A percentile compares a stretch with the other conserved stretches of the same genome.
phyloP scores from a whole-genome alignment of 1,140 invertebrate species.

The Drosophila sulfurigaster region DNA sequence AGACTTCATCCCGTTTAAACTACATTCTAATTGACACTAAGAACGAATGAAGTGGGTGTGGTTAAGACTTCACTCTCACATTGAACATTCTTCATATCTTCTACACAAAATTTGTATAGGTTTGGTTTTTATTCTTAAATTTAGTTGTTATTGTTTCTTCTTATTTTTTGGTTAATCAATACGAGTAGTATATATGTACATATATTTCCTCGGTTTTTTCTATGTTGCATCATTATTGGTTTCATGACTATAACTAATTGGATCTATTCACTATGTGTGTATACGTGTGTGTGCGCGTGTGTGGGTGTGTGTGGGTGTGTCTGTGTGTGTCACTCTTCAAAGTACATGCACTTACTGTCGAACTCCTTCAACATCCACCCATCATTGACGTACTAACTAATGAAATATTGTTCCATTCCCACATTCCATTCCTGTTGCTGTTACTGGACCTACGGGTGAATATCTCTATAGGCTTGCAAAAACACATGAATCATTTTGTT shows the following conservation, averaged over 20 bases:
- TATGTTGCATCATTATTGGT: slow-evolving; percentile 28
- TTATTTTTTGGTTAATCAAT: slow-evolving; percentile 10
- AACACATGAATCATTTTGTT: slow-evolving; percentile 4
- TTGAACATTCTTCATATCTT: slow-evolving; percentile 1
- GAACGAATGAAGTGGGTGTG: slow-evolving; percentile 43
- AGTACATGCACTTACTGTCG: too few relatives aligned
- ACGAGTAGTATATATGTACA: slow-evolving; percentile 17
- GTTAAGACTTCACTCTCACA: slow-evolving; percentile 21
- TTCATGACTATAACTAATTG: slow-evolving; percentile 30
- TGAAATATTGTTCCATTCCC: slow-evolving; percentile 47
- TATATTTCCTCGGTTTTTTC: slow-evolving; percentile 30
- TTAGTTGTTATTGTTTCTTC: background rate
- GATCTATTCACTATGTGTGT: slow-evolving; percentile 35
- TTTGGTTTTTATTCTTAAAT: background rate
- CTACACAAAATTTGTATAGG: slow-evolving; percentile 13
- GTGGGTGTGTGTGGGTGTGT: slow-evolving; percentile 1
- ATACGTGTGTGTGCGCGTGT: slow-evolving; percentile 12
- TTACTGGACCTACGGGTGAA: background rate
- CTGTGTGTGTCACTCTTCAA: background rate
- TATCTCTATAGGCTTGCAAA: slow-evolving; percentile 11
- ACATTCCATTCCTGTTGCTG: background rate
- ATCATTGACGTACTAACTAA: slow-evolving; percentile 36
- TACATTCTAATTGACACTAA: slow-evolving; percentile 52
- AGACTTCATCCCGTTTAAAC: slow-evolving; percentile 17
- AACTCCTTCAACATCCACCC: slow-evolving; percentile 12